Evolutionary conservation across 2,113 vertebrate species (phyloP).

Genomic region (Brachypodius melanocephalos): DNA sequence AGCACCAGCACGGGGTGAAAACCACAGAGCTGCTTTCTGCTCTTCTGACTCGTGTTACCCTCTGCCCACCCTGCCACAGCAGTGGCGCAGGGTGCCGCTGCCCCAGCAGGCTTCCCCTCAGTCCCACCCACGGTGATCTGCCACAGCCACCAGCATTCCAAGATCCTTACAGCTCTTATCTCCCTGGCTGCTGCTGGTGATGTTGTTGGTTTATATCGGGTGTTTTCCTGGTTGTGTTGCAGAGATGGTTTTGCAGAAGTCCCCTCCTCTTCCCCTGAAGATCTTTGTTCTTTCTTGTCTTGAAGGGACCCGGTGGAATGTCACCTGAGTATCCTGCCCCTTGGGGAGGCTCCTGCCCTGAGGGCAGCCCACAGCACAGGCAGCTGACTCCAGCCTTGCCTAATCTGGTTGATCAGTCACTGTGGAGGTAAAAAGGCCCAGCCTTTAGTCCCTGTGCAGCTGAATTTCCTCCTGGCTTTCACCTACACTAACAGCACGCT

Average conservation of each 20-base stretch:
- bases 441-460: not conserved
- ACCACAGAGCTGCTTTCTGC: not conserved
- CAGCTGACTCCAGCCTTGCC: not conserved
- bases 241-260: not conserved
- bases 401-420: not conserved
- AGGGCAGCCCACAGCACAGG: not conserved
- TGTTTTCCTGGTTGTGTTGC: not conserved
- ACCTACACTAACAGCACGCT: not conserved
- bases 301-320: rapidly evolving
- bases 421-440: not conserved
- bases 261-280: not conserved
- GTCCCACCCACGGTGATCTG: not conserved
- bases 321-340: not conserved
- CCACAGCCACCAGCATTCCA: not conserved
- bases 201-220: not conserved
- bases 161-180: not conserved
- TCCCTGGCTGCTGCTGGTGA: not conserved
- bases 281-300: not conserved
- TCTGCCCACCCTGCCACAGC: rapidly evolving
- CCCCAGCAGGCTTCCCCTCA: rapidly evolving
- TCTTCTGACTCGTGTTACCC: rapidly evolving
- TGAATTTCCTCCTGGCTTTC: not conserved
- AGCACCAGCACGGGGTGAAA: not conserved
- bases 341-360: rapidly evolving
- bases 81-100: rapidly evolving